phyloP scores from a whole-genome alignment of 2,888 invertebrate genomes.

The Hetaerina titia region DNA sequence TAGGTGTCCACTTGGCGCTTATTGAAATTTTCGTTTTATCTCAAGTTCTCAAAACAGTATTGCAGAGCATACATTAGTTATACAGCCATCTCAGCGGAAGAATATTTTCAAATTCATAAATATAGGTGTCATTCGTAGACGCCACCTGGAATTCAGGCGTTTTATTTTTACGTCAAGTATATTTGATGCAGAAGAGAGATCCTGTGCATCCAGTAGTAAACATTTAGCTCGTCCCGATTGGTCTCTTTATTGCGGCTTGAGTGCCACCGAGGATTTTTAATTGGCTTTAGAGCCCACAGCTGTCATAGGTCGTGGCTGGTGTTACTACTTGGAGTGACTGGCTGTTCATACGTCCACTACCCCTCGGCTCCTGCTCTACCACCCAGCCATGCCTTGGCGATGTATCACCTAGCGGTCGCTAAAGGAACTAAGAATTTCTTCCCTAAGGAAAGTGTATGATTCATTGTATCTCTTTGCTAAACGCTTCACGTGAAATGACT shows the following conservation, averaged over 20 bases:
- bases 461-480: too few relatives aligned
- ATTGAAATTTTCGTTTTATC: too few relatives aligned
- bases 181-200: not conserved
- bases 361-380: not conserved
- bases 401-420: not conserved
- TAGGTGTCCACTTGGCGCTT: too few relatives aligned
- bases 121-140: not conserved
- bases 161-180: not conserved
- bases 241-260: not conserved
- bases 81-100: not conserved
- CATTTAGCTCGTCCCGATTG: too few relatives aligned
- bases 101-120: not conserved
- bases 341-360: not conserved
- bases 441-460: not conserved
- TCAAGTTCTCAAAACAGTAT: too few relatives aligned
- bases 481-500: too few relatives aligned
- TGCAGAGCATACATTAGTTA: too few relatives aligned
- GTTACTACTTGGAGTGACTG: not conserved
- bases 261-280: not conserved
- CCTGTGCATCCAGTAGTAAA: not conserved
- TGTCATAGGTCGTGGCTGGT: not conserved
- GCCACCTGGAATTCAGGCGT: not conserved
- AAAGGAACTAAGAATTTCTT: not conserved
- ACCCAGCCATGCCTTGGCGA: not conserved
- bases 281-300: not conserved